Evolutionary conservation across 2,888 invertebrate genomes (phyloP).

Genomic region (Parnassius orleans): DNA sequence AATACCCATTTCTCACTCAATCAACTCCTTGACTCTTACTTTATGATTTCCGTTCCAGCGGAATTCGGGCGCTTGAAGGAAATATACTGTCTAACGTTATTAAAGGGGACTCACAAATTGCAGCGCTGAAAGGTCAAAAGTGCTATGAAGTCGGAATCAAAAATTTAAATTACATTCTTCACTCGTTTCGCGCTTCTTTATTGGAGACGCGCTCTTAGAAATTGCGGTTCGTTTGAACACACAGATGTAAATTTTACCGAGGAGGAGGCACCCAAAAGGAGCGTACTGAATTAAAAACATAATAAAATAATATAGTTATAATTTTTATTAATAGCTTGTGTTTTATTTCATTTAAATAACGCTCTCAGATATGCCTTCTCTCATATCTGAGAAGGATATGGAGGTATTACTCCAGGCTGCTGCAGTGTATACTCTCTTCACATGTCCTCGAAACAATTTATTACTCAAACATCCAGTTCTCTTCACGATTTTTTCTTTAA

Average conservation of each 20-base stretch:
- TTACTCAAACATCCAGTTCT: too few species aligned
- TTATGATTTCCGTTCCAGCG: constrained; percentile 55
- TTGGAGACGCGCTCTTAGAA: constrained; percentile 43
- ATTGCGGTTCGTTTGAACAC: constrained; percentile 32
- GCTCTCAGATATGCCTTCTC: too few species aligned
- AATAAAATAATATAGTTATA: too few species aligned
- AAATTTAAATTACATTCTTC: constrained; percentile 72
- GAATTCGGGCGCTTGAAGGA: constrained; percentile 47
- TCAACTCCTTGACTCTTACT: constrained; percentile 48
- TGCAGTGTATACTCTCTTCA: too few species aligned
- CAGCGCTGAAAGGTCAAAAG: constrained; percentile 53
- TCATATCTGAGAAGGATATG: too few species aligned
- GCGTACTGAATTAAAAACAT: too few species aligned
- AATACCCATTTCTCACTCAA: constrained; percentile 58
- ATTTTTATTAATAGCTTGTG: too few species aligned
- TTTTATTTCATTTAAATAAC: too few species aligned
- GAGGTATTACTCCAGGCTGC: too few species aligned
- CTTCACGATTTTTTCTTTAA: too few species aligned
- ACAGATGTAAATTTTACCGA: not conserved
- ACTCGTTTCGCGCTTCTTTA: constrained; percentile 54
- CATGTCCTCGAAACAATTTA: too few species aligned
- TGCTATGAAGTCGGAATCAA: constrained; percentile 59
- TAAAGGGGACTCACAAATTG: constrained; percentile 53
- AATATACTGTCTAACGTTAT: constrained; percentile 56
- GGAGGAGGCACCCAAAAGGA: too few species aligned